These are phyloP conservation scores for Reinhardtius hippoglossoides DNA, from an alignment of 2,113 vertebrate species.

Conservation along the genomic window DNA sequence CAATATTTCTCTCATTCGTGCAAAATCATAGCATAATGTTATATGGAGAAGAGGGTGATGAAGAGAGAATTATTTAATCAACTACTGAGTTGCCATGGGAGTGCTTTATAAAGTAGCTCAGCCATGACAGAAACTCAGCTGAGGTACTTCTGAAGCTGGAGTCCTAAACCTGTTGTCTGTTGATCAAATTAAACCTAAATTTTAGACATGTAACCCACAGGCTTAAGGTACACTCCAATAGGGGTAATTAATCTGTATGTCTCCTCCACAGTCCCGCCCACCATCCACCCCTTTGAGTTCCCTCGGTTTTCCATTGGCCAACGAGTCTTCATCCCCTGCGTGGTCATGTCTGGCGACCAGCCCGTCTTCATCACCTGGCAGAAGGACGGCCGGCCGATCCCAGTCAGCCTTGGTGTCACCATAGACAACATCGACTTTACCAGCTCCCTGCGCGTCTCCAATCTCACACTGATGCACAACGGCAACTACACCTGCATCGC, in stretches of 20 bases:
- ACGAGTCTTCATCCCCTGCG: constrained; percentile 96
- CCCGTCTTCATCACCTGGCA: constrained; percentile 99
- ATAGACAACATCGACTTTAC: constrained; percentile 99
- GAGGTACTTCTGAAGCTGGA: neutral
- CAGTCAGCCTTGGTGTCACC: constrained; percentile 93
- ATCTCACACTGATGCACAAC: constrained; percentile 95
- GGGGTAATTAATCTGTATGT: neutral
- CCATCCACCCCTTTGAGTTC: constrained; percentile 98
- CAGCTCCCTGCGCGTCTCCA: constrained; percentile 96
- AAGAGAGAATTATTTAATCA: neutral
- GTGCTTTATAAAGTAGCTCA: constrained; percentile 14
- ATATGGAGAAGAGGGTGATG: constrained; percentile 28
- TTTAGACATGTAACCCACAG: neutral
- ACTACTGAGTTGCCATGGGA: constrained; percentile 25
- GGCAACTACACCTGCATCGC: constrained; percentile 98
- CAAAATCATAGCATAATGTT: constrained; percentile 11
- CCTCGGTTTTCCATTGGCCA: constrained; percentile 97
- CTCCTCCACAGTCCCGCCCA: constrained; percentile 90
- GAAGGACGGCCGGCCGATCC: constrained; percentile 94
- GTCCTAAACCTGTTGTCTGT: constrained; percentile 16
- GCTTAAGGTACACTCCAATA: neutral
- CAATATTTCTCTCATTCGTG: constrained; percentile 35
- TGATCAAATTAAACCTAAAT: constrained; percentile 4
- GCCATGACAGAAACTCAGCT: neutral
- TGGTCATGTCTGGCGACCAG: constrained; percentile 96